Evolutionary conservation across 2,113 vertebrate genomes (phyloP).

Genomic region (mouse (Mus musculus)): DNA sequence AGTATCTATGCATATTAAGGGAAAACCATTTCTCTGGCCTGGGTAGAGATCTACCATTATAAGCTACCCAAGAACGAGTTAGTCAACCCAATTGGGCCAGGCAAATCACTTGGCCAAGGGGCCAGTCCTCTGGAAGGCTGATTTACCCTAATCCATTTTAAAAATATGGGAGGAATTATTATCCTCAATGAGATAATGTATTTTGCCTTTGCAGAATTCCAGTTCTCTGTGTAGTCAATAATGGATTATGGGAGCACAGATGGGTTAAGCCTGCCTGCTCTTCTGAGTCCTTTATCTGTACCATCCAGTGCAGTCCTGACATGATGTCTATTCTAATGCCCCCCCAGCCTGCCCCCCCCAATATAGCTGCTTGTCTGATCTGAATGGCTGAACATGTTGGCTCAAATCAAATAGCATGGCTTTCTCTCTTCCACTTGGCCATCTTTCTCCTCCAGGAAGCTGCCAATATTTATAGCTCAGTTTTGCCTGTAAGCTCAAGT

Average conservation of each 20-base stretch:
- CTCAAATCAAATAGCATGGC: not conserved
- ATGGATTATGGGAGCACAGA: rapidly evolving
- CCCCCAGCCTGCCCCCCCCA: not conserved
- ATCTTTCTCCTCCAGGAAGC: not conserved
- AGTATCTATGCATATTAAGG: not conserved
- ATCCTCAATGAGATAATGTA: not conserved
- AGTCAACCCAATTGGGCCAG: not conserved
- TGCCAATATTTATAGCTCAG: not conserved
- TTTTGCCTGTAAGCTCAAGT: not conserved
- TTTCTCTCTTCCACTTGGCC: not conserved
- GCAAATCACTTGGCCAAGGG: not conserved
- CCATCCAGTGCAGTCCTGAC: not conserved
- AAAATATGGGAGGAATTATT: not conserved
- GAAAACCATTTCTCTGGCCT: not conserved
- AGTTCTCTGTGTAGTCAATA: not conserved
- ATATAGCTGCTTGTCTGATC: not conserved
- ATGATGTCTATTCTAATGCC: not conserved
- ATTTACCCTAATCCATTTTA: not conserved
- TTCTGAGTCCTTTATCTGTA: not conserved
- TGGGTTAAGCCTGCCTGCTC: not conserved
- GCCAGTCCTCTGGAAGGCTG: not conserved
- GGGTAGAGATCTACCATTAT: not conserved
- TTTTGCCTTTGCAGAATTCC: not conserved
- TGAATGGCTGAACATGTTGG: no score
- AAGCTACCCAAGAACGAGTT: not conserved